Base-by-base conservation (phyloP, 2,888 invertebrate genomes). In the Halictus quadricinctus region DNA sequence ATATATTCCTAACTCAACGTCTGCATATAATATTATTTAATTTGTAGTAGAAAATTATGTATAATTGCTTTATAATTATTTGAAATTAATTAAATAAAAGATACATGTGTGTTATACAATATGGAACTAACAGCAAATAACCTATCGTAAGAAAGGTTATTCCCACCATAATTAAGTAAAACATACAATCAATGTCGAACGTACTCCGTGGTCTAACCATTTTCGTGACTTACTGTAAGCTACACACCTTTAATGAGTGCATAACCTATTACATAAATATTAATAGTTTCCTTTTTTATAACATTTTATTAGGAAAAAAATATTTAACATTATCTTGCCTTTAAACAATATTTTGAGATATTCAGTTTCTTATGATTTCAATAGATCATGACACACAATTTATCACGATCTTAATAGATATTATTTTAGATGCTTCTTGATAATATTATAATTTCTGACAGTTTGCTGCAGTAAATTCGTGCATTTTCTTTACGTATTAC, bases 171-270 rank as follows among this genome's bases (percentile, higher is more conserved):
- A 21, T 54, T 54, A 54, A 54, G 54, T 54, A n/a, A 54, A 54
- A 54, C 54, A 21, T 54, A 54, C 21, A 54, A 54, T 54, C 54
- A 54, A 54, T 54, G 54, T n/a, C 54, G 10, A 54, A 54, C 54
- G 54, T 54, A 54, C 54, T 10, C 54, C 3, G 54, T 3, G 18
- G 54, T 54, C 21, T 54, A 21, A 54, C 21, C 54, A 54, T 54
- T 54, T 54, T 54, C 54, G 54, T 54, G 54, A 54, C 54, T 54
- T 54, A 54, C 54, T 54, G 54, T 54, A 54, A 54, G 54, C 54
- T 54, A 54, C 54, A 54, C 21, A 54, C 10, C n/a, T 54, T n/a
- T 54, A n/a, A 54, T 54, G 54, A 54, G 54, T n/a, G 8, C 54
- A 54, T n/a, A 54, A 54, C 54, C 54, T 54, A 54, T 54, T 54